Evolutionary conservation across 2,113 vertebrate genomes (phyloP), one percentile per base, ranked within the genome.

Genomic region (Aix galericulata): DNA sequence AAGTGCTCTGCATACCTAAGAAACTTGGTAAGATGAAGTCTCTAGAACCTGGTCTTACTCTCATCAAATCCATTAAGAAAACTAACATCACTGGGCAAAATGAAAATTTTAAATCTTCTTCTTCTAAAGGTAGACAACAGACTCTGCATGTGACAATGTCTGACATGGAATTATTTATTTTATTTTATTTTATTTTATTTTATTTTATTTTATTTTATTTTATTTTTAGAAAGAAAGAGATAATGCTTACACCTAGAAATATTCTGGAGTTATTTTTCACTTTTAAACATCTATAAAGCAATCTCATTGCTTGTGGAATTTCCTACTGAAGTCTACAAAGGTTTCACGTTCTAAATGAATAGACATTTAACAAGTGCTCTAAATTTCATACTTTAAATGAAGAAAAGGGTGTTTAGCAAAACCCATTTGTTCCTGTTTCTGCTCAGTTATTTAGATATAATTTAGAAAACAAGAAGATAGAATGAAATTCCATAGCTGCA

Each of bases 401-500:
- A 80, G 42, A 71, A 58, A n/a, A 53, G 9, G 8, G 13, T n/a
- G 2, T 46, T 93, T 40, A 68, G 34, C 29, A 89, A 83, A 89
- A 23, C 20, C 58, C 34, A 63, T 59, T 85, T 91, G 26, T 77
- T 73, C 26, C 20, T 26, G 38, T 68, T 84, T 92, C 64, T 56
- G 32, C 32, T 76, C 50, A 22, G 29, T 73, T 94, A 72, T 91
- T 87, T 42, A 62, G 82, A 44, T 38, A 64, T 26, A 69, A 46
- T 55, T 80, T 81, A 72, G 67, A 62, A 72, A 74, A 59, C 42
- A 78, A 62, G 62, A 93, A 69, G 16, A 77, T 4, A 72, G 58
- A 85, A 83, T 62, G 66, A 84, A 84, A 92, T 91, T 89, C 69
- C 86, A 69, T 72, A 75, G 82, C 71, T 82, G 48, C n/a, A 77